Conservation (phyloP, 2,113 vertebrate species). For the Takifugu flavidus region DNA sequence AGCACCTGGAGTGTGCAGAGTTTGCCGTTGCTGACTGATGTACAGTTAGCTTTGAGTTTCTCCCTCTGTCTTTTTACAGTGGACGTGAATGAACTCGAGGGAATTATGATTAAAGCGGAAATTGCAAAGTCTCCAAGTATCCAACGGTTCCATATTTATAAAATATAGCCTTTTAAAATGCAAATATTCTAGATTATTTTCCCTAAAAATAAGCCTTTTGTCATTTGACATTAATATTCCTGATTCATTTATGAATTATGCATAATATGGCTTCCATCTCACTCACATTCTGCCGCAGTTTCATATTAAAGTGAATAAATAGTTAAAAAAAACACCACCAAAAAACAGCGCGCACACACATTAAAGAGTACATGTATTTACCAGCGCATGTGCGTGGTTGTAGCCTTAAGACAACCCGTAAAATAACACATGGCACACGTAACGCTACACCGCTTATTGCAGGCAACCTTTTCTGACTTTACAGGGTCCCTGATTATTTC, state of each 20-base stretch:
- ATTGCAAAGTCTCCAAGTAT: no score
- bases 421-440: constrained; percentile 39
- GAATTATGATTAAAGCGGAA: no score
- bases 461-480: constrained; percentile 37
- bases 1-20: no score
- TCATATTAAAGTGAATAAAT: not conserved
- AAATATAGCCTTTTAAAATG: no score
- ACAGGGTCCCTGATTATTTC: constrained; percentile 45
- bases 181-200: no score
- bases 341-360: not conserved
- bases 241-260: not conserved
- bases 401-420: constrained; percentile 23
- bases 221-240: no score
- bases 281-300: constrained; percentile 5
- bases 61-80: no score
- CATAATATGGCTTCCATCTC: constrained; percentile 5
- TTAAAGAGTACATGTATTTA: not conserved
- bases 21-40: no score
- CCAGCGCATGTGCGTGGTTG: not conserved
- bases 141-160: no score
- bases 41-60: no score
- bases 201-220: no score
- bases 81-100: no score
- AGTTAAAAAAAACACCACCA: not conserved
- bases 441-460: constrained; percentile 43